A percentile compares a stretch with the other conserved stretches of the same genome.
Evolutionary conservation across 2,113 vertebrate genomes (phyloP).

Genomic region (Helogale parvula): DNA sequence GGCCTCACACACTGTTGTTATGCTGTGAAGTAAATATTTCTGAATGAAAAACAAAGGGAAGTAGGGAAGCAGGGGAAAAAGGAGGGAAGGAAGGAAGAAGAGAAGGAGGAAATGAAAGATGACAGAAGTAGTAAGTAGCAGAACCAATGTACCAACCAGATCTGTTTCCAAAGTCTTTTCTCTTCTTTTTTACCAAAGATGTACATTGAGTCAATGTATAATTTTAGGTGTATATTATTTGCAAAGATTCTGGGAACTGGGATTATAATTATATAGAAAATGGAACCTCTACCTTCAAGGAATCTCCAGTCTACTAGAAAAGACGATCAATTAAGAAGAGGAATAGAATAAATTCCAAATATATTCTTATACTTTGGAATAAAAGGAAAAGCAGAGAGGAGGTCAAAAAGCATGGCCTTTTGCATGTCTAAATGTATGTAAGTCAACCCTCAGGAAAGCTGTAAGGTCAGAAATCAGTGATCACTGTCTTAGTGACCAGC

Average conservation of each 20-base stretch:
- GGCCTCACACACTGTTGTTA: neutral
- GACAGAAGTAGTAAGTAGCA: neutral
- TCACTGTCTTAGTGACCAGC: neutral
- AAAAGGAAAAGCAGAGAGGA: neutral
- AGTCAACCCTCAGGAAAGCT: neutral
- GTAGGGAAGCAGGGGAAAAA: fast-evolving
- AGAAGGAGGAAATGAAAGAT: neutral
- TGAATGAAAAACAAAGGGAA: neutral
- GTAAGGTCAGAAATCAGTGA: neutral
- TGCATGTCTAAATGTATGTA: neutral
- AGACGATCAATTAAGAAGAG: neutral
- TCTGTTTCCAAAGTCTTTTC: neutral
- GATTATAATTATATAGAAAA: neutral
- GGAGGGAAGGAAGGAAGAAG: fast-evolving
- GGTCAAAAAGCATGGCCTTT: neutral
- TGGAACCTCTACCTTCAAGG: neutral
- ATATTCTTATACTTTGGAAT: neutral
- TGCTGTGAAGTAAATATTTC: neutral
- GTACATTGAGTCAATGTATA: neutral
- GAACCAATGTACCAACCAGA: neutral
- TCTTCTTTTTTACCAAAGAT: neutral
- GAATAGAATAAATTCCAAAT: neutral
- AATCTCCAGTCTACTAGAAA: neutral
- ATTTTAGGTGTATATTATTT: neutral
- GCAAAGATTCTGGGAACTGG: neutral